Evolutionary conservation across 2,888 invertebrate species (phyloP).

Genomic region (Coenonympha arcania): DNA sequence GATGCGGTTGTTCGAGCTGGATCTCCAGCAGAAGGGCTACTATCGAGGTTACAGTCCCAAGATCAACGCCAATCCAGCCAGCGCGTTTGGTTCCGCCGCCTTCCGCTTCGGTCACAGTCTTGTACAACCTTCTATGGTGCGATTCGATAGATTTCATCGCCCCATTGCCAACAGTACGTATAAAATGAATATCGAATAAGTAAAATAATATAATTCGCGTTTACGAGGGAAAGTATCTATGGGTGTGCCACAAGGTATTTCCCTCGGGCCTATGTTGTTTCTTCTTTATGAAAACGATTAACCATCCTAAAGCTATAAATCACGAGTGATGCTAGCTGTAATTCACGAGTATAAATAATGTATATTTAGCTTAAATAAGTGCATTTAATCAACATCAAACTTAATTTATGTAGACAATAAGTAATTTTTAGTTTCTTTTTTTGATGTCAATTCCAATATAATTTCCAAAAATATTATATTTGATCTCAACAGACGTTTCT

Average conservation of each 20-base stretch:
- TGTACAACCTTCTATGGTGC: slow-evolving; percentile 83
- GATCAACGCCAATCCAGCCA: slow-evolving; percentile 82
- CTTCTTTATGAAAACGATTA: too few relatives aligned
- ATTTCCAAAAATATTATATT: neutral
- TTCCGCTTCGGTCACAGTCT: slow-evolving; percentile 91
- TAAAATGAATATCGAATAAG: neutral
- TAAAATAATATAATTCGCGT: too few relatives aligned
- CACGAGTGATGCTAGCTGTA: too few relatives aligned
- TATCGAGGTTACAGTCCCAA: slow-evolving; percentile 80
- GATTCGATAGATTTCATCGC: slow-evolving; percentile 80
- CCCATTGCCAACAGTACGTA: slow-evolving; percentile 81
- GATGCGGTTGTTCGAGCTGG: slow-evolving; percentile 82
- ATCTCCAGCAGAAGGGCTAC: slow-evolving; percentile 78
- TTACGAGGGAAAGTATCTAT: too few relatives aligned
- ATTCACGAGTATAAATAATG: too few relatives aligned
- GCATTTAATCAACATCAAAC: too few relatives aligned
- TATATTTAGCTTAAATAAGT: too few relatives aligned
- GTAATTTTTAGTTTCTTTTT: neutral
- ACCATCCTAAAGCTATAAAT: too few relatives aligned
- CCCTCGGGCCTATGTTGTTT: too few relatives aligned
- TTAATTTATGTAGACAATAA: neutral
- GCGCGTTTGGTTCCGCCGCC: slow-evolving; percentile 86
- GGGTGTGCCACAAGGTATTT: neutral
- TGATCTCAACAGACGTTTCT: slow-evolving; percentile 77
- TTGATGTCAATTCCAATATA: neutral